Conservation (phyloP, 2,888 invertebrate species). For the Melieria picta region DNA sequence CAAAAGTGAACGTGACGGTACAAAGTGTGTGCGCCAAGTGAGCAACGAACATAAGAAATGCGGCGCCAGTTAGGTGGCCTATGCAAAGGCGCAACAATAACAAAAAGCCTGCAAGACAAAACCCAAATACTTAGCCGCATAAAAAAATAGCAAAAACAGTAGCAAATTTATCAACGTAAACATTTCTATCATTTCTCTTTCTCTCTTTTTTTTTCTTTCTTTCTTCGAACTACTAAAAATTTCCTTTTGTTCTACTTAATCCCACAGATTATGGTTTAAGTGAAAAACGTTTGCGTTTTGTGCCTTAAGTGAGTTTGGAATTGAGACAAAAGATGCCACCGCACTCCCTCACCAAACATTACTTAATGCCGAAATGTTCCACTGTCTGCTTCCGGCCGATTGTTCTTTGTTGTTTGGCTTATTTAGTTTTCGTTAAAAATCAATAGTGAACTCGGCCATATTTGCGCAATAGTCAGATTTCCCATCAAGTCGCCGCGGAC, state of each 20-base stretch:
- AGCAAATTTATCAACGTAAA: no score
- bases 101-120: background rate
- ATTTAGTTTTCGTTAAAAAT: conserved; percentile 20
- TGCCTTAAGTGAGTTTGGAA: conserved; percentile 4
- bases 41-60: background rate
- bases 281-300: conserved; percentile 22
- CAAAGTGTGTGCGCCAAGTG: no score
- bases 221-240: no score
- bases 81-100: conserved; percentile 5
- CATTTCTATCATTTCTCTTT: no score
- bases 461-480: background rate
- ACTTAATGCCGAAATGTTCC: background rate
- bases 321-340: background rate
- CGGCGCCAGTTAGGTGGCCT: conserved; percentile 21
- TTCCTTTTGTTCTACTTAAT: conserved; percentile 7
- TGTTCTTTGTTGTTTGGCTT: background rate
- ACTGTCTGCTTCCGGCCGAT: conserved; percentile 9
- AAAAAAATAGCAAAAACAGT: conserved; percentile 2
- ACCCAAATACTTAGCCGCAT: background rate
- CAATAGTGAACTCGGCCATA: conserved; percentile 17
- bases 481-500: background rate
- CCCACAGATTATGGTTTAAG: conserved; percentile 29
- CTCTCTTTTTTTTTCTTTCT: no score
- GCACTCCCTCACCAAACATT: background rate
- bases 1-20: no score